Percentiles rank a stretch among this genome's conserved stretches.
phyloP scores from a whole-genome alignment of 2,888 invertebrate species.

The Ichneumoninae sp. region DNA sequence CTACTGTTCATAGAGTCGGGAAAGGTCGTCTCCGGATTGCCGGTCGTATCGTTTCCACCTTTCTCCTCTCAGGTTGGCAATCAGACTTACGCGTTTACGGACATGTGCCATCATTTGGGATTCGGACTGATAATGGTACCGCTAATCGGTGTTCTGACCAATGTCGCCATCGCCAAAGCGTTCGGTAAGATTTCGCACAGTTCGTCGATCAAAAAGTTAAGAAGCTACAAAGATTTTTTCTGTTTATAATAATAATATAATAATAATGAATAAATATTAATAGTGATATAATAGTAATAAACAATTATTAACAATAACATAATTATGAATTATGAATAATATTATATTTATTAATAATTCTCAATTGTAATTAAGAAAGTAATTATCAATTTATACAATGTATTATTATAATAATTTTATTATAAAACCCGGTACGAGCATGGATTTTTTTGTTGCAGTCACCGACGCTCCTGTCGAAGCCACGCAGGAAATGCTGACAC shows the following conservation, averaged over 20 bases:
- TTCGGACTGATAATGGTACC: slow-evolving; percentile 93
- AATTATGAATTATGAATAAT: too few relatives aligned
- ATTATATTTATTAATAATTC: too few relatives aligned
- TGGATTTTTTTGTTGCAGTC: slow-evolving; percentile 83
- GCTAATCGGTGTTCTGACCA: slow-evolving; percentile 94
- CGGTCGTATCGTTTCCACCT: slow-evolving; percentile 88
- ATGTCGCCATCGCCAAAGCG: slow-evolving; percentile 97
- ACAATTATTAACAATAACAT: too few relatives aligned
- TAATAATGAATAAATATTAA: not conserved
- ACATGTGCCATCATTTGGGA: slow-evolving; percentile 90
- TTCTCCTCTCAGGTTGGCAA: slow-evolving; percentile 88
- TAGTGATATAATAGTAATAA: too few relatives aligned
- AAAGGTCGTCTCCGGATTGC: slow-evolving; percentile 89
- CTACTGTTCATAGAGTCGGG: slow-evolving; percentile 87
- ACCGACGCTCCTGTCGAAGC: slow-evolving; percentile 91
- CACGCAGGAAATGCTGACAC: slow-evolving; percentile 95
- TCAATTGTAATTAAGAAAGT: too few relatives aligned
- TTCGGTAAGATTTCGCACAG: slow-evolving; percentile 88
- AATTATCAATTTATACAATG: too few relatives aligned
- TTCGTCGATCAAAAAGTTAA: not conserved
- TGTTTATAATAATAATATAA: not conserved
- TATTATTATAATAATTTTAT: too few relatives aligned
- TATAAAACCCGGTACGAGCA: not conserved
- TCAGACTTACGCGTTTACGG: slow-evolving; percentile 87
- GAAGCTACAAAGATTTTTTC: too few relatives aligned